These are phyloP conservation scores for Clitarchus hookeri DNA, from an alignment of 2,888 invertebrate species.

Conservation along the genomic window DNA sequence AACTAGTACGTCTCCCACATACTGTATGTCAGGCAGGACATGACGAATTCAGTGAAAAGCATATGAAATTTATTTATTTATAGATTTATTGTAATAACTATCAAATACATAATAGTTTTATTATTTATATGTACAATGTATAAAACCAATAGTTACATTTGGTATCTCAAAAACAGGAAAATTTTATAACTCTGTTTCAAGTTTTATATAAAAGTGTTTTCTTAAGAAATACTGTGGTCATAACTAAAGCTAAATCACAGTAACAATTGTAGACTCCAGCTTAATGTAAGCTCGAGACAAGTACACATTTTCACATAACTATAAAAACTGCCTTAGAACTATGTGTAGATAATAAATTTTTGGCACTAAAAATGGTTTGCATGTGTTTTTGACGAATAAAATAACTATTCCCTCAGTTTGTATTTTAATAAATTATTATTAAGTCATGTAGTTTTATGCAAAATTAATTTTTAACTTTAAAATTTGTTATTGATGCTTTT, in stretches of 20 bases:
- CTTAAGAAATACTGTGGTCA: neutral
- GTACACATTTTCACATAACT: neutral
- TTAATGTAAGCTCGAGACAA: neutral
- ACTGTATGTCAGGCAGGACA: no score
- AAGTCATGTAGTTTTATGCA: no score
- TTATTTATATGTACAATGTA: constrained; percentile 19
- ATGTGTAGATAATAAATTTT: neutral
- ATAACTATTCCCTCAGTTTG: no score
- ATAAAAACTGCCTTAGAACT: constrained; percentile 6
- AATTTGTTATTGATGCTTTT: no score
- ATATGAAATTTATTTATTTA: no score
- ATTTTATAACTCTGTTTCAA: neutral
- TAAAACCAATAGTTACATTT: neutral
- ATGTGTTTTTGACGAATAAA: no score
- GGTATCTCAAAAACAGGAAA: neutral
- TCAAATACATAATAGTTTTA: neutral
- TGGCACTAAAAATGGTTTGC: neutral
- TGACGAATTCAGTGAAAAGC: no score
- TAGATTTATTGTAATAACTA: no score
- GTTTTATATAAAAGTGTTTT: neutral
- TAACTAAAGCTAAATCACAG: neutral
- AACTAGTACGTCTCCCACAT: no score
- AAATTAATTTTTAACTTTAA: no score
- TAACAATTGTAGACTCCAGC: neutral
- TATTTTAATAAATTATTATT: no score